phyloP scores from a whole-genome alignment of 2,888 invertebrate genomes.

The Monoplex corrugatus region DNA sequence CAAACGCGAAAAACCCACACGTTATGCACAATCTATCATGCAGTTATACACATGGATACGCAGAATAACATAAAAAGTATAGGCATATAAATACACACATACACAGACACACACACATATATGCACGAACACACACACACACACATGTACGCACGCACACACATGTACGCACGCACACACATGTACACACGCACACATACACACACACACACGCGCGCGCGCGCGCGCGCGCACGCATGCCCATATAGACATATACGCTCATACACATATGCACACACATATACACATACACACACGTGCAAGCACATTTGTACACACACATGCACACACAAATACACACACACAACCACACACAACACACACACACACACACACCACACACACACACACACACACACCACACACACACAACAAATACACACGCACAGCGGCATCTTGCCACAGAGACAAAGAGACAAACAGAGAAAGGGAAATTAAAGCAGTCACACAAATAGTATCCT shows the following conservation, averaged over 20 bases:
- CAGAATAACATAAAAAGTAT: too few species aligned
- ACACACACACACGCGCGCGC: neutral
- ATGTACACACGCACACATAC: neutral
- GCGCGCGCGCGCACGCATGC: neutral
- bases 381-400: neutral
- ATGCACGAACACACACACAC: too few species aligned
- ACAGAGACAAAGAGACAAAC: too few species aligned
- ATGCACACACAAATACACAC: slow-evolving; percentile 1
- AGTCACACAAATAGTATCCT: too few species aligned
- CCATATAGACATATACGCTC: neutral
- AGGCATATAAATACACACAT: too few species aligned
- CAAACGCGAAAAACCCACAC: too few species aligned
- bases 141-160: too few species aligned
- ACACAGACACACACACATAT: too few species aligned
- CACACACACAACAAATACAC: neutral
- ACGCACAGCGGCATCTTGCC: neutral
- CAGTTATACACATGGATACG: too few species aligned
- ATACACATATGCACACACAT: slow-evolving; percentile 22
- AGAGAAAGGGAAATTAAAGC: too few species aligned
- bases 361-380: neutral
- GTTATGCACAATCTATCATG: too few species aligned
- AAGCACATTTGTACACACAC: neutral
- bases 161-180: neutral
- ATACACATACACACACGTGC: slow-evolving; percentile 36
- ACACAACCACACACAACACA: neutral